Percentiles rank a stretch among this genome's conserved stretches.
Conservation (phyloP, 2,888 invertebrate genomes). For the Nephrotoma appendiculata region DNA sequence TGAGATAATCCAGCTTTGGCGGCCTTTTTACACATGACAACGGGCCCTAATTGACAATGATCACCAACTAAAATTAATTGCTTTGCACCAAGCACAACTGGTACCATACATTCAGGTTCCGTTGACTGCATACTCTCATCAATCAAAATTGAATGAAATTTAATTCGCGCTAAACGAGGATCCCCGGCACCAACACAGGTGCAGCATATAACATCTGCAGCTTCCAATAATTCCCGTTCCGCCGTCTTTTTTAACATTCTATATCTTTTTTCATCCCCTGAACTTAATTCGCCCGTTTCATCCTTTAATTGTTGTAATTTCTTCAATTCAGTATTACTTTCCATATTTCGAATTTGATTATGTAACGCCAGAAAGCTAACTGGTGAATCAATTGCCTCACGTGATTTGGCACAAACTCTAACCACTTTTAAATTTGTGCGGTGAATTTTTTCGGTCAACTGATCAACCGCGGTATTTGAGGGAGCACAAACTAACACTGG, state of each 20-base stretch:
- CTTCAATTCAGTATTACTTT: slow-evolving; percentile 81
- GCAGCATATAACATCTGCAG: slow-evolving; percentile 97
- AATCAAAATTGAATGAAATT: slow-evolving; percentile 91
- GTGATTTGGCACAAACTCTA: slow-evolving; percentile 90
- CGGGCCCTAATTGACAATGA: slow-evolving; percentile 97
- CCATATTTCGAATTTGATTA: slow-evolving; percentile 92
- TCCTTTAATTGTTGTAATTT: slow-evolving; percentile 95
- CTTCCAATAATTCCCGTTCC: slow-evolving; percentile 79
- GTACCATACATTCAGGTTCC: slow-evolving; percentile 97
- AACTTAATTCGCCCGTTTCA: slow-evolving; percentile 94
- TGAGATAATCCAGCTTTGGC: slow-evolving; percentile 93
- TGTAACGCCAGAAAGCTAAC: slow-evolving; percentile 94
- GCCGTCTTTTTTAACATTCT: slow-evolving; percentile 78
- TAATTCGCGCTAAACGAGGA: slow-evolving; percentile 77
- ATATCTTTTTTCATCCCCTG: slow-evolving; percentile 89
- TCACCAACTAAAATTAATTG: slow-evolving; percentile 97
- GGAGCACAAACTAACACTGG: slow-evolving; percentile 97
- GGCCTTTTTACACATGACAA: slow-evolving; percentile 99
- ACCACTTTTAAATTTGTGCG: slow-evolving; percentile 88
- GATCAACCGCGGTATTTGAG: slow-evolving; percentile 98
- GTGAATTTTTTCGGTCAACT: slow-evolving; percentile 97
- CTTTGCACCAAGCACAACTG: slow-evolving; percentile 92
- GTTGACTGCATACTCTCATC: slow-evolving; percentile 97
- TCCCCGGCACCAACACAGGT: slow-evolving; percentile 99
- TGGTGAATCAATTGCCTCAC: slow-evolving; percentile 96